These are phyloP conservation scores for Rhabdophis nuchalis DNA, from an alignment of 2,797 vertebrate genomes.

Conservation along the genomic window DNA sequence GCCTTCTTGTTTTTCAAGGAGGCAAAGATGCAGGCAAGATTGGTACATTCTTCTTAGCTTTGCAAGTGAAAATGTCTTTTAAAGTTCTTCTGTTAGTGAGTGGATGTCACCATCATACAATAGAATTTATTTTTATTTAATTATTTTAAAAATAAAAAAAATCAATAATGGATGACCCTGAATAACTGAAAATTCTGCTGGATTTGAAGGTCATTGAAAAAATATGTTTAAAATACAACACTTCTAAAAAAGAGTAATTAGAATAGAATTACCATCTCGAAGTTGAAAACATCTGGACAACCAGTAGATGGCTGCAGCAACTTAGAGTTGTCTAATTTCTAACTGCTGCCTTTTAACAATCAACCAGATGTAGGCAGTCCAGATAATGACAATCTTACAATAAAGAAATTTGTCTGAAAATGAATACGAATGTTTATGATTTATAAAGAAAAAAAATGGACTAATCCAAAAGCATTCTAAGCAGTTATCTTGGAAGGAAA, in stretches of 20 bases:
- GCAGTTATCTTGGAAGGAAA: neutral
- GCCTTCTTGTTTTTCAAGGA: neutral
- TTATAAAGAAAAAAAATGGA: neutral
- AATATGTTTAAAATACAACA: neutral
- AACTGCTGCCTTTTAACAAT: neutral
- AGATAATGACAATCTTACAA: neutral
- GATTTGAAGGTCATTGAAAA: neutral
- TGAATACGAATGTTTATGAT: neutral
- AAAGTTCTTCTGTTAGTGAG: neutral
- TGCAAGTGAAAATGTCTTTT: neutral
- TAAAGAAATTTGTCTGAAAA: neutral
- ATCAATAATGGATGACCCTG: neutral
- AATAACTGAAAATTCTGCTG: neutral
- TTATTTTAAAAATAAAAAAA: neutral
- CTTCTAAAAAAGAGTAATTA: neutral
- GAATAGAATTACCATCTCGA: neutral
- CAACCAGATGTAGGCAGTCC: neutral
- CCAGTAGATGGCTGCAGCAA: neutral
- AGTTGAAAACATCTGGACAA: neutral
- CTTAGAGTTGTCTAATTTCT: neutral
- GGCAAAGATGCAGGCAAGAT: neutral
- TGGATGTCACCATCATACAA: neutral
- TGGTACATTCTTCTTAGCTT: neutral
- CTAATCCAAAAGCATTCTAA: neutral
- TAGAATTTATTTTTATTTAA: neutral